Conservation (phyloP, 2,888 invertebrate species). For the Drosophila testacea region DNA sequence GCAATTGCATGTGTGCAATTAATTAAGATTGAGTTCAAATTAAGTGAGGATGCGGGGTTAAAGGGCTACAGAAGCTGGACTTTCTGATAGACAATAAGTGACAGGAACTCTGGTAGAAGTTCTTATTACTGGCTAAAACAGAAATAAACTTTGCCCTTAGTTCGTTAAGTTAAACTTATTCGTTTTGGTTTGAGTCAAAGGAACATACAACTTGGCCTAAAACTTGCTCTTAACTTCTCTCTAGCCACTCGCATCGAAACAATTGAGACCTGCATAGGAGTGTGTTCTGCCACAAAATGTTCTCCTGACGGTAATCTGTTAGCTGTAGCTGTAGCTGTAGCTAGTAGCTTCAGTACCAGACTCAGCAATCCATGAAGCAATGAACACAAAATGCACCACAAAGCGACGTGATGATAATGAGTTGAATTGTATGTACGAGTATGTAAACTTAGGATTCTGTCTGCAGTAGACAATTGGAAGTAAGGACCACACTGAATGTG, state of each 20-base stretch:
- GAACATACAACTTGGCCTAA: slow-evolving; percentile 43
- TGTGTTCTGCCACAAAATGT: slow-evolving; percentile 29
- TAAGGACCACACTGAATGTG: slow-evolving; percentile 45
- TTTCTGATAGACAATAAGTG: slow-evolving; percentile 7
- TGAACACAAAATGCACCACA: slow-evolving; percentile 61
- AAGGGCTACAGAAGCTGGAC: neutral
- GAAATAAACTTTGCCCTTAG: slow-evolving; percentile 31
- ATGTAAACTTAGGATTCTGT: slow-evolving; percentile 39
- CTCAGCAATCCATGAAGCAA: slow-evolving; percentile 39
- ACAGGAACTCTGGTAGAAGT: slow-evolving; percentile 4
- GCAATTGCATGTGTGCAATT: slow-evolving; percentile 1
- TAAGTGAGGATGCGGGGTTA: neutral
- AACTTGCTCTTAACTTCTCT: slow-evolving; percentile 48
- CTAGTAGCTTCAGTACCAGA: slow-evolving; percentile 22
- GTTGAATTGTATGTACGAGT: slow-evolving; percentile 46
- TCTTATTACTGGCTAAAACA: slow-evolving; percentile 12
- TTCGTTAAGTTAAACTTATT: slow-evolving; percentile 41
- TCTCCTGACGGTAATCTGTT: slow-evolving; percentile 54
- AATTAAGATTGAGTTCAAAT: slow-evolving; percentile 8
- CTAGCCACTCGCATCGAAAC: slow-evolving; percentile 45
- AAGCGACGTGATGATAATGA: slow-evolving; percentile 69
- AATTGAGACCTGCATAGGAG: slow-evolving; percentile 50
- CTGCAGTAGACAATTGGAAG: slow-evolving; percentile 37
- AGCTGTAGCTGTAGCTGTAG: neutral
- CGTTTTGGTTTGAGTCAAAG: slow-evolving; percentile 38